Percentiles rank a stretch among this genome's conserved stretches.
These are phyloP conservation scores for Microcebus murinus DNA, from an alignment of 2,113 vertebrate genomes.

Conservation along the genomic window DNA sequence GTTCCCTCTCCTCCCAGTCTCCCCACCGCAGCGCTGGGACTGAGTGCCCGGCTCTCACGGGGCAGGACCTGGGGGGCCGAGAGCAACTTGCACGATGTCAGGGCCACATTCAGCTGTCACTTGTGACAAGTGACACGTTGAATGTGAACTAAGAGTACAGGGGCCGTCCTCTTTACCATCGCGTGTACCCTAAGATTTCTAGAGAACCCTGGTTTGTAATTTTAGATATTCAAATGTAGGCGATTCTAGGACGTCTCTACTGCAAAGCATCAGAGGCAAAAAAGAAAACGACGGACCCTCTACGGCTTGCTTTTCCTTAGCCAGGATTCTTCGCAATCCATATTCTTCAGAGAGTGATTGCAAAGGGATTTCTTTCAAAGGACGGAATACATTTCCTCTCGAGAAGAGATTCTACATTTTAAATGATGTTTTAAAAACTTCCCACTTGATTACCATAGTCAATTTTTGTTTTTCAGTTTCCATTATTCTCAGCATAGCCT, in stretches of 20 bases:
- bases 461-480: slow-evolving; percentile 26
- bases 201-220: not conserved
- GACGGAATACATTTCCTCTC: not conserved
- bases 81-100: not conserved
- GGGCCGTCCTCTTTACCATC: not conserved
- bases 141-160: not conserved
- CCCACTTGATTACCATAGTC: slow-evolving; percentile 24
- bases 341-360: not conserved
- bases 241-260: not conserved
- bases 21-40: not conserved
- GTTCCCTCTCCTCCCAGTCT: not conserved
- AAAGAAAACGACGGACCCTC: not conserved
- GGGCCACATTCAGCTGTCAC: too few species aligned
- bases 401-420: slow-evolving; percentile 40
- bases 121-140: too few species aligned
- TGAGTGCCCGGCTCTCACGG: not conserved
- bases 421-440: not conserved
- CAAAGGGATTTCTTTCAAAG: slow-evolving; percentile 38
- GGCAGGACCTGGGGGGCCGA: not conserved
- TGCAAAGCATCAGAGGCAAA: not conserved
- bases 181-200: not conserved
- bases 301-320: not conserved
- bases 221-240: slow-evolving; percentile 27
- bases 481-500: not conserved
- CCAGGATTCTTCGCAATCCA: not conserved